These are phyloP conservation scores for Dermolepida albohirtum DNA, from an alignment of 2,888 invertebrate genomes.

Conservation along the genomic window DNA sequence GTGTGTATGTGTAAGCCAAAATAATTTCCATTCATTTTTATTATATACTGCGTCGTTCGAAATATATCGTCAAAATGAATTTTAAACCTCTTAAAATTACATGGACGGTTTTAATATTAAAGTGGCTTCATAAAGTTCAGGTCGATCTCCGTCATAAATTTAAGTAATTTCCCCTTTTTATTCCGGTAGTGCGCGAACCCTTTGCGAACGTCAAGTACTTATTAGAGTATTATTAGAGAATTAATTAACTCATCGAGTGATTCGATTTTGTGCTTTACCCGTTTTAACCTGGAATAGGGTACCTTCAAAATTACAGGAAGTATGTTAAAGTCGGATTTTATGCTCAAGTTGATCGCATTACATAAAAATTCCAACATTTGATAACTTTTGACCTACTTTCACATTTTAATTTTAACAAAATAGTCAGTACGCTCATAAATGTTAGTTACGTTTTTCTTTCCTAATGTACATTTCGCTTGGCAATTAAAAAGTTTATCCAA, in stretches of 20 bases:
- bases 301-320: slow-evolving; percentile 5
- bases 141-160: slow-evolving; percentile 14
- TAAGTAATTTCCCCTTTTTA: slow-evolving; percentile 14
- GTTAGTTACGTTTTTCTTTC: too few species aligned
- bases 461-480: too few species aligned
- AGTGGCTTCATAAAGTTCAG: slow-evolving; percentile 19
- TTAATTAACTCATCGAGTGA: slow-evolving; percentile 31
- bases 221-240: slow-evolving; percentile 29
- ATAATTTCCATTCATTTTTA: too few species aligned
- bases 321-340: slow-evolving; percentile 1
- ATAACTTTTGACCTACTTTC: too few species aligned
- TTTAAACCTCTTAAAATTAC: slow-evolving; percentile 23
- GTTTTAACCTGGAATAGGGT: slow-evolving; percentile 6
- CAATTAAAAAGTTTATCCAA: too few species aligned
- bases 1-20: too few species aligned
- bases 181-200: background rate
- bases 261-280: slow-evolving; percentile 14
- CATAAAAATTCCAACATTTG: too few species aligned
- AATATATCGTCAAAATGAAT: slow-evolving; percentile 9
- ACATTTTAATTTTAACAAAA: background rate
- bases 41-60: too few species aligned
- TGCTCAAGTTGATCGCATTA: too few species aligned
- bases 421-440: too few species aligned
- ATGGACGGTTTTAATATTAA: slow-evolving; percentile 19
- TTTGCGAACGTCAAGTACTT: slow-evolving; percentile 21